These are phyloP conservation scores for Tokudaia muenninki DNA, from an alignment of 2,797 vertebrate species.

Conservation along the genomic window DNA sequence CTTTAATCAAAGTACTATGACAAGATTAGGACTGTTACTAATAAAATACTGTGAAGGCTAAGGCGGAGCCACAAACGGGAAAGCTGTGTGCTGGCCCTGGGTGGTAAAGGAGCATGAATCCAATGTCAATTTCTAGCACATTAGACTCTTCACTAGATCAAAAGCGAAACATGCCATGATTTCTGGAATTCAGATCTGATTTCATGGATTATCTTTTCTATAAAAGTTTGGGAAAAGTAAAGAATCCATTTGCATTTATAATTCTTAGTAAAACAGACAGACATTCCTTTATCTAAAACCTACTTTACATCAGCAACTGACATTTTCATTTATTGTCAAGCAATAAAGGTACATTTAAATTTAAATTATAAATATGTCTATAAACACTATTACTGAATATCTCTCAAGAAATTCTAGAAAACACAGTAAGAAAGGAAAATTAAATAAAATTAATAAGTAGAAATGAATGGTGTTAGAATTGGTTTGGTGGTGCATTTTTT, in stretches of 20 bases:
- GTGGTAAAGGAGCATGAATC: conserved; percentile 24
- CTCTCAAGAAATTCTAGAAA: conserved; percentile 57
- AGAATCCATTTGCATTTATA: conserved; percentile 47
- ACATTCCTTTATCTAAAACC: conserved; percentile 36
- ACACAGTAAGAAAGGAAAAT: conserved; percentile 64
- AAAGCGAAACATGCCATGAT: conserved; percentile 46
- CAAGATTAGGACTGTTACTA: conserved; percentile 45
- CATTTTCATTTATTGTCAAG: conserved; percentile 17
- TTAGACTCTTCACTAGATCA: conserved; percentile 16
- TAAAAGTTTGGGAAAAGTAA: conserved; percentile 35
- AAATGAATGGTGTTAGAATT: conserved; percentile 28
- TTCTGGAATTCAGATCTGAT: conserved; percentile 40
- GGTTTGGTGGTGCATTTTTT: background rate
- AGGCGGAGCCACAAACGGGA: conserved; percentile 3
- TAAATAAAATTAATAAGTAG: conserved; percentile 31
- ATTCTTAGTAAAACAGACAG: conserved; percentile 13
- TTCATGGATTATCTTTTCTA: conserved; percentile 27
- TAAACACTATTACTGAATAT: background rate
- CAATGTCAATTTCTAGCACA: conserved; percentile 5
- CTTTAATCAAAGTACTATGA: conserved; percentile 56
- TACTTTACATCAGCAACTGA: background rate
- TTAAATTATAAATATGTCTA: background rate
- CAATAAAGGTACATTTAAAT: conserved; percentile 20
- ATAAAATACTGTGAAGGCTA: conserved; percentile 51
- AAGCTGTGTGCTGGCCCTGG: background rate